These are phyloP conservation scores for Philonicus albiceps DNA, from an alignment of 2,888 invertebrate genomes.

Conservation along the genomic window DNA sequence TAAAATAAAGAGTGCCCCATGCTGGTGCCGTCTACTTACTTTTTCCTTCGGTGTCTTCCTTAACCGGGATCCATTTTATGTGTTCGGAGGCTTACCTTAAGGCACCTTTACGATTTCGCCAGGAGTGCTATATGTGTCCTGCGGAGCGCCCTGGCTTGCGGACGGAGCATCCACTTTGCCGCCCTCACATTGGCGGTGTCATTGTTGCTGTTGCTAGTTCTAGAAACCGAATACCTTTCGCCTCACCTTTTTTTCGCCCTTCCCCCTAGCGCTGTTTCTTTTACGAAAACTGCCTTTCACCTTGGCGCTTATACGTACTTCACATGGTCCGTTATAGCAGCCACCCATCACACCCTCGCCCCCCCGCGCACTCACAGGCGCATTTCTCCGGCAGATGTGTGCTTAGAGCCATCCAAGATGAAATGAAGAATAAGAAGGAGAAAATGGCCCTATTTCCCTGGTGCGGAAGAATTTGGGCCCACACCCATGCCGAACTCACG, in stretches of 20 bases:
- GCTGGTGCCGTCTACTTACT: conserved; percentile 44
- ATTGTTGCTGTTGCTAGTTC: conserved; percentile 3
- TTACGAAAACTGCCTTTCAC: neutral
- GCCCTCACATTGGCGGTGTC: conserved; percentile 3
- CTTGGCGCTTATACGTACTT: conserved; percentile 39
- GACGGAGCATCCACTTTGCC: neutral
- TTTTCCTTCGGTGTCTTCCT: conserved; percentile 46
- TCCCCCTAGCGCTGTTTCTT: neutral
- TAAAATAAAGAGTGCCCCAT: conserved; percentile 47
- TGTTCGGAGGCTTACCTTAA: conserved; percentile 49
- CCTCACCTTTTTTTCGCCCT: neutral
- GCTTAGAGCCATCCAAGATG: neutral
- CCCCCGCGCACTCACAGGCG: neutral
- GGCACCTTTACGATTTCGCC: conserved; percentile 50
- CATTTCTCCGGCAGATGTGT: neutral
- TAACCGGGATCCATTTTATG: conserved; percentile 50
- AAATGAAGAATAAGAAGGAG: conserved; percentile 35
- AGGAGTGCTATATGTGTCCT: conserved; percentile 45
- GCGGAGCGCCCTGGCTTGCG: neutral
- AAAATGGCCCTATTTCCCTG: conserved; percentile 10
- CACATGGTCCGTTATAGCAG: conserved; percentile 35
- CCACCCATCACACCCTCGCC: neutral
- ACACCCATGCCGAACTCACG: neutral
- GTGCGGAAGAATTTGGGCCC: neutral
- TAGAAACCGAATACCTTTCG: neutral